Percentiles rank a stretch among this genome's conserved stretches.
phyloP scores from a whole-genome alignment of 2,888 invertebrate genomes.

The Himalopsyche kuldschensis region DNA sequence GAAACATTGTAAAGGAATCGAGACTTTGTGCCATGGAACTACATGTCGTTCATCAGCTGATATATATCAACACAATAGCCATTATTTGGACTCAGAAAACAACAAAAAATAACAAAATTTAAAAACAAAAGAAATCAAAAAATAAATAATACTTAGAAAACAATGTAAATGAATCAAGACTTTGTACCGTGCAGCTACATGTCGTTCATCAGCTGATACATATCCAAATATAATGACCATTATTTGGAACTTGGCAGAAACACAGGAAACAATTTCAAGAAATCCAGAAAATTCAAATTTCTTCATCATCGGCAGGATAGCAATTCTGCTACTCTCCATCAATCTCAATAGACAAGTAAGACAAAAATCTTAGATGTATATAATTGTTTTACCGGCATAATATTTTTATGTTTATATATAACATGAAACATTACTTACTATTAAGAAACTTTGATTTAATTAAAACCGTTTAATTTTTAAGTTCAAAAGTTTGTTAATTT shows the following conservation, averaged over 20 bases:
- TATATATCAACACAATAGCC: too few relatives aligned
- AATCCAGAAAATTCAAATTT: too few relatives aligned
- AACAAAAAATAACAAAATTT: neutral
- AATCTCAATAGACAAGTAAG: neutral
- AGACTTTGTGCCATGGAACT: too few relatives aligned
- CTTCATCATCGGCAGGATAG: too few relatives aligned
- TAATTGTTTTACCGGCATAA: neutral
- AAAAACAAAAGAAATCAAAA: neutral
- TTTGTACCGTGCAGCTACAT: too few relatives aligned
- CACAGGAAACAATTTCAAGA: too few relatives aligned
- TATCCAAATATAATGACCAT: too few relatives aligned
- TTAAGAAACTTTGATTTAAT: neutral
- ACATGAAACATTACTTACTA: neutral
- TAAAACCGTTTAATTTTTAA: neutral
- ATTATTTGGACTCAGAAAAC: too few relatives aligned
- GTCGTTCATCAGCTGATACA: neutral
- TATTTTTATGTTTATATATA: neutral
- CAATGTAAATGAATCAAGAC: neutral
- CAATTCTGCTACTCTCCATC: too few relatives aligned
- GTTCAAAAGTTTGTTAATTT: neutral
- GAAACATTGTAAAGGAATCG: too few relatives aligned
- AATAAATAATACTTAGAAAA: too few relatives aligned
- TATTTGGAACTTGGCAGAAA: too few relatives aligned
- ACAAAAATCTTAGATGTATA: neutral
- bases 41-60: neutral